Conservation (phyloP, 2,888 invertebrate species). For the Drosophila stalkeri region DNA sequence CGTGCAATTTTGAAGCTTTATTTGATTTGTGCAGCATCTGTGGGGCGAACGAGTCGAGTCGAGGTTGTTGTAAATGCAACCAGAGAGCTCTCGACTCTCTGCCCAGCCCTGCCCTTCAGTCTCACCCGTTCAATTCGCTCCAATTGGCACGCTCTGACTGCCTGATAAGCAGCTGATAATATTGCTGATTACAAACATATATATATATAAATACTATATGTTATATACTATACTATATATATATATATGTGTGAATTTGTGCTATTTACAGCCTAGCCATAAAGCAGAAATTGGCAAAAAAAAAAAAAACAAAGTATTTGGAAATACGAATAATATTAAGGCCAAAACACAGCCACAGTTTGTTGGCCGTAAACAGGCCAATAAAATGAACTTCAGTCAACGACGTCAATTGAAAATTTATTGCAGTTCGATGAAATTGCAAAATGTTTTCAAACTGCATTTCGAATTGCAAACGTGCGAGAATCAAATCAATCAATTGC, state of each 20-base stretch:
- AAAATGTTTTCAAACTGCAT: constrained; percentile 25
- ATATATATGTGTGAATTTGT: not conserved
- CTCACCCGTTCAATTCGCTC: not conserved
- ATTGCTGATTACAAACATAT: not conserved
- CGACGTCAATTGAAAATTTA: constrained; percentile 43
- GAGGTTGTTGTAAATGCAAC: not conserved
- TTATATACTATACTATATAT: too few species aligned
- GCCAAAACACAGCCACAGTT: constrained; percentile 14
- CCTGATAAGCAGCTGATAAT: constrained; percentile 54
- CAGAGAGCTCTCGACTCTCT: not conserved
- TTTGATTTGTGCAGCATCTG: constrained; percentile 25
- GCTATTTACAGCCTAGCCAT: constrained; percentile 18
- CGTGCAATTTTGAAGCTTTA: not conserved
- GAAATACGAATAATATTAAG: constrained; percentile 20
- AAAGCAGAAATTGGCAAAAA: constrained; percentile 29
- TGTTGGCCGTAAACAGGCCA: constrained; percentile 5
- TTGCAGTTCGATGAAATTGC: constrained; percentile 20
- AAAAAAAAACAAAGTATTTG: constrained; percentile 4
- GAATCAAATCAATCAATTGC: constrained; percentile 35
- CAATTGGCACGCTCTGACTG: constrained; percentile 32
- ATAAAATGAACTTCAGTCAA: constrained; percentile 32
- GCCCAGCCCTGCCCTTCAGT: not conserved
- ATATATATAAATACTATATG: not conserved
- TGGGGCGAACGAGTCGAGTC: constrained; percentile 1
- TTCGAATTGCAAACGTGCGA: constrained; percentile 39